Conservation (phyloP, 2,797 vertebrate genomes). For the Eulemur rubriventer region DNA sequence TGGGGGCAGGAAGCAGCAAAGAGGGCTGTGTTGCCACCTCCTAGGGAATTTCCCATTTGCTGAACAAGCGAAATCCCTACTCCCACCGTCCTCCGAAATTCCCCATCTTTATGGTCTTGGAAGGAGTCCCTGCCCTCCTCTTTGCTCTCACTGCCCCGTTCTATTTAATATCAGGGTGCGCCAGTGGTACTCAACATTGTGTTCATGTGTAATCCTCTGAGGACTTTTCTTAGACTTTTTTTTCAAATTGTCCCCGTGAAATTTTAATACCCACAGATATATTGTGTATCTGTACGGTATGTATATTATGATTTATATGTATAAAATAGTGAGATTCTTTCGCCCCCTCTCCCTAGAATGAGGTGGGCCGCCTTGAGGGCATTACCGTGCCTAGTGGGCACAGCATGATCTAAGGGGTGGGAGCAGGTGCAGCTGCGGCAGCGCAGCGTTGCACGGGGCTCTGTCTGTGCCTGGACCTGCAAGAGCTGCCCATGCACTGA, state of each 20-base stretch:
- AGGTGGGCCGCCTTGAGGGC: background rate
- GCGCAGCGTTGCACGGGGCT: accelerated
- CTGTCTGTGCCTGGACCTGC: accelerated
- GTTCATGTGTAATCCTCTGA: too few species aligned
- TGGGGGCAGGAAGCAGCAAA: too few species aligned
- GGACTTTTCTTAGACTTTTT: background rate
- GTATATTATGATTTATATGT: background rate
- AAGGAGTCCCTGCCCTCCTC: background rate
- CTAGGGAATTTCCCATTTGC: background rate
- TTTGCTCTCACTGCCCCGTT: accelerated
- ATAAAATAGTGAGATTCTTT: background rate
- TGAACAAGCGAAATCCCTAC: background rate
- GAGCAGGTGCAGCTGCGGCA: accelerated
- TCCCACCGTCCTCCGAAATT: accelerated
- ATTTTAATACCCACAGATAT: background rate
- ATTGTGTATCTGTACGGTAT: accelerated
- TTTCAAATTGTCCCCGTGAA: background rate
- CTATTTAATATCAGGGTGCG: background rate
- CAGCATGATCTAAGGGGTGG: accelerated
- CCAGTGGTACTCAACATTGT: too few species aligned
- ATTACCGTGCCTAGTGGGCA: background rate
- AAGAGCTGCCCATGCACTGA: accelerated
- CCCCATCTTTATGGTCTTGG: background rate
- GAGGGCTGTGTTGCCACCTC: too few species aligned
- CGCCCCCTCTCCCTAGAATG: background rate